Conservation (phyloP, 2,888 invertebrate genomes). For the Andrena hattorfiana region DNA sequence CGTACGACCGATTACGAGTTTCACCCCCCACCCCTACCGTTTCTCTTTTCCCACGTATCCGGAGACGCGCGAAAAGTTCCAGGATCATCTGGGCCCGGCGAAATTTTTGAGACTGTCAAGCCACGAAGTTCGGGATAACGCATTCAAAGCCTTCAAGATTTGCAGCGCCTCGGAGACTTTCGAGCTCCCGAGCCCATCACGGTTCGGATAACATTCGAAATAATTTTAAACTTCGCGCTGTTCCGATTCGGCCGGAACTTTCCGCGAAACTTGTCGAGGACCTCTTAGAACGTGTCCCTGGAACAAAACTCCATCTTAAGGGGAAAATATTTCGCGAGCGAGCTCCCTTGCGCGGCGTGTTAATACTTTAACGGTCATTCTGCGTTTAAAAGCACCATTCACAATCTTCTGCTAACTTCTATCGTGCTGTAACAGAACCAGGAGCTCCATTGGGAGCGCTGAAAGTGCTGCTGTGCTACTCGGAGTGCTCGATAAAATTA, state of each 20-base stretch:
- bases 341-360: neutral
- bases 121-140: conserved; percentile 42
- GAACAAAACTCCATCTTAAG: conserved; percentile 44
- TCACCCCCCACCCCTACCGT: neutral
- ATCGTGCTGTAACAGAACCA: neutral
- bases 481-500: too few relatives aligned
- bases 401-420: neutral
- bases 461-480: too few relatives aligned
- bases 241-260: conserved; percentile 43
- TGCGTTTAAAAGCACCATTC: neutral
- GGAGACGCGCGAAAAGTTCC: conserved; percentile 29
- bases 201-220: conserved; percentile 57
- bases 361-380: neutral
- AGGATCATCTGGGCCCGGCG: conserved; percentile 33
- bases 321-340: conserved; percentile 24
- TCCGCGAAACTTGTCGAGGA: conserved; percentile 46
- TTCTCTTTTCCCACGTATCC: neutral
- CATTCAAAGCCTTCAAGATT: conserved; percentile 60
- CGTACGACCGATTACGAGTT: neutral
- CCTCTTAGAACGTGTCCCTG: conserved; percentile 48
- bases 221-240: conserved; percentile 60
- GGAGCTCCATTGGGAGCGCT: too few relatives aligned
- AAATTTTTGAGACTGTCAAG: conserved; percentile 52
- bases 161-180: conserved; percentile 55
- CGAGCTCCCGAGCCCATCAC: conserved; percentile 51